phyloP scores from a whole-genome alignment of 2,888 invertebrate species.

The Leptura quadrifasciata region DNA sequence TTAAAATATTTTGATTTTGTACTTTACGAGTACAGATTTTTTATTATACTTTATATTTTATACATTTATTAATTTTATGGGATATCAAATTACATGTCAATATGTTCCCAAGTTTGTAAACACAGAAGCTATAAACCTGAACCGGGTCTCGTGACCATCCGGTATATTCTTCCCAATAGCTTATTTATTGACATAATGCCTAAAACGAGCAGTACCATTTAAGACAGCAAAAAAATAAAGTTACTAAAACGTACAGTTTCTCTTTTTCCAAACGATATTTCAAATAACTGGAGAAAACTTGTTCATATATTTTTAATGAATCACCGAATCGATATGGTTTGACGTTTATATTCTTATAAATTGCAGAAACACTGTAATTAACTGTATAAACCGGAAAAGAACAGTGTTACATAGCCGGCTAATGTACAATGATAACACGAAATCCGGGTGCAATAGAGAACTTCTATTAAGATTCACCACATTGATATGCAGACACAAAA shows the following conservation, averaged over 20 bases:
- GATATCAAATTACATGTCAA: too few relatives aligned
- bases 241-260: background rate
- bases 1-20: too few relatives aligned
- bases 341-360: background rate
- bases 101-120: too few relatives aligned
- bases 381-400: background rate
- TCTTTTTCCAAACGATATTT: background rate
- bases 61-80: too few relatives aligned
- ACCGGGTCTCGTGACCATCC: too few relatives aligned
- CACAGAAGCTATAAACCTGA: too few relatives aligned
- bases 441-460: slow-evolving; percentile 13
- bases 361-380: background rate
- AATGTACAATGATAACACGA: background rate
- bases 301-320: background rate
- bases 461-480: slow-evolving; percentile 22
- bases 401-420: background rate
- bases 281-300: background rate
- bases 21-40: too few relatives aligned
- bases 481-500: slow-evolving; percentile 19
- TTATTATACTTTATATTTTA: too few relatives aligned
- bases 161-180: too few relatives aligned
- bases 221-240: too few relatives aligned
- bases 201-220: too few relatives aligned
- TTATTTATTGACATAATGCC: too few relatives aligned
- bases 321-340: background rate